Evolutionary conservation across 2,797 vertebrate species (phyloP).

Genomic region (Scarus forsteni): DNA sequence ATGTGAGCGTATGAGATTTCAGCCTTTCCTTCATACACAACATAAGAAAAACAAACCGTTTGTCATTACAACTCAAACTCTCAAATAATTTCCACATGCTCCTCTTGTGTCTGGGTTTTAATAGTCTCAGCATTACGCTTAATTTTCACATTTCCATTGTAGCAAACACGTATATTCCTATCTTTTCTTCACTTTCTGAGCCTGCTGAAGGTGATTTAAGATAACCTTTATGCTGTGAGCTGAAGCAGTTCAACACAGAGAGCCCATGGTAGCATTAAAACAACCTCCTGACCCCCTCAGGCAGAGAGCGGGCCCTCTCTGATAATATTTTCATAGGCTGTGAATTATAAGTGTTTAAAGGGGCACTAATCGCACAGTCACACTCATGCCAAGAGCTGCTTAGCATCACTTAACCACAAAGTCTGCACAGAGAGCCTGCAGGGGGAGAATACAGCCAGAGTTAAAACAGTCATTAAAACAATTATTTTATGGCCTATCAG

Average conservation of each 20-base stretch:
- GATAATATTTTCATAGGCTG: slow-evolving; percentile 85
- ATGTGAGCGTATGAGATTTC: slow-evolving; percentile 64
- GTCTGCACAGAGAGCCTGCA: slow-evolving; percentile 54
- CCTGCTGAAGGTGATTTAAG: slow-evolving; percentile 75
- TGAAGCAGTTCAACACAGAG: slow-evolving; percentile 71
- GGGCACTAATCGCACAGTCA: slow-evolving; percentile 73
- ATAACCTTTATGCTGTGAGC: slow-evolving; percentile 62
- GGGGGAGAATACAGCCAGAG: slow-evolving; percentile 62
- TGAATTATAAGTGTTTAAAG: slow-evolving; percentile 84
- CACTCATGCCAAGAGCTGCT: slow-evolving; percentile 76
- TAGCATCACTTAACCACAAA: slow-evolving; percentile 75
- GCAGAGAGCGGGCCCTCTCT: slow-evolving; percentile 74
- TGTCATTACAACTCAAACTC: slow-evolving; percentile 72
- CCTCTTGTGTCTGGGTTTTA: slow-evolving; percentile 59
- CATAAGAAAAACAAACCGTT: slow-evolving; percentile 79
- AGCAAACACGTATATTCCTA: slow-evolving; percentile 62
- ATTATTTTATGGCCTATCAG: slow-evolving; percentile 72
- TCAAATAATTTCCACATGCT: slow-evolving; percentile 81
- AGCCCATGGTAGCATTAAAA: slow-evolving; percentile 77
- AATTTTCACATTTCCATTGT: slow-evolving; percentile 75
- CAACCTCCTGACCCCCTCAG: slow-evolving; percentile 77
- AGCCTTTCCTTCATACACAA: slow-evolving; percentile 56
- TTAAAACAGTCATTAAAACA: slow-evolving; percentile 74
- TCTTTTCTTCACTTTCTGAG: slow-evolving; percentile 64
- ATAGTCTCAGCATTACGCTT: slow-evolving; percentile 61